Evolutionary conservation across 2,888 invertebrate genomes (phyloP).

Genomic region (Bembecia ichneumoniformis): DNA sequence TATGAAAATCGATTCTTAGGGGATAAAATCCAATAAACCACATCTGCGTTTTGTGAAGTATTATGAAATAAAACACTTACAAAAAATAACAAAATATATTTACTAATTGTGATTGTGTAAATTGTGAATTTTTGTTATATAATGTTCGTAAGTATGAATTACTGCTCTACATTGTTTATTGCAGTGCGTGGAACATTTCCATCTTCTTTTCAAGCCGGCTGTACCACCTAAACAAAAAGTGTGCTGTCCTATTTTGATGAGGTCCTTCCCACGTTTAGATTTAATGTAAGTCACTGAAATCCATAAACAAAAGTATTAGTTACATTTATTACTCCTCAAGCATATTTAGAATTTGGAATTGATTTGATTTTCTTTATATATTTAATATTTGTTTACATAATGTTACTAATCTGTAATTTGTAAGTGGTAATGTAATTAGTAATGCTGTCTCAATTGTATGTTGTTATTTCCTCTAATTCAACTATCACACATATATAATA

Average conservation of each 20-base stretch:
- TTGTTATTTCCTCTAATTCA: too few species aligned
- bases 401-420: too few species aligned
- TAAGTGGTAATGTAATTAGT: too few species aligned
- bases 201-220: constrained; percentile 17
- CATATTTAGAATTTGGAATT: too few species aligned
- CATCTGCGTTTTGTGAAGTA: too few species aligned
- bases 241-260: constrained; percentile 14
- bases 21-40: too few species aligned
- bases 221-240: constrained; percentile 11
- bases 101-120: constrained; percentile 9
- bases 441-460: too few species aligned
- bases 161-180: constrained; percentile 17
- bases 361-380: too few species aligned
- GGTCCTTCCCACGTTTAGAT: constrained; percentile 19
- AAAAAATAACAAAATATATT: background rate
- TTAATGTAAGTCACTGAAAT: constrained; percentile 14
- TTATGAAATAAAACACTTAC: too few species aligned
- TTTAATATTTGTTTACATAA: too few species aligned
- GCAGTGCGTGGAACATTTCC: constrained; percentile 18
- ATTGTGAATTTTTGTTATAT: constrained; percentile 10
- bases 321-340: background rate
- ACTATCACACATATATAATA: too few species aligned
- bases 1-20: too few species aligned
- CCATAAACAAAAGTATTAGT: background rate
- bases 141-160: constrained; percentile 12